These are phyloP conservation scores for Drosophila pectinifera DNA, from an alignment of 1,140 invertebrate species.

Conservation along the genomic window DNA sequence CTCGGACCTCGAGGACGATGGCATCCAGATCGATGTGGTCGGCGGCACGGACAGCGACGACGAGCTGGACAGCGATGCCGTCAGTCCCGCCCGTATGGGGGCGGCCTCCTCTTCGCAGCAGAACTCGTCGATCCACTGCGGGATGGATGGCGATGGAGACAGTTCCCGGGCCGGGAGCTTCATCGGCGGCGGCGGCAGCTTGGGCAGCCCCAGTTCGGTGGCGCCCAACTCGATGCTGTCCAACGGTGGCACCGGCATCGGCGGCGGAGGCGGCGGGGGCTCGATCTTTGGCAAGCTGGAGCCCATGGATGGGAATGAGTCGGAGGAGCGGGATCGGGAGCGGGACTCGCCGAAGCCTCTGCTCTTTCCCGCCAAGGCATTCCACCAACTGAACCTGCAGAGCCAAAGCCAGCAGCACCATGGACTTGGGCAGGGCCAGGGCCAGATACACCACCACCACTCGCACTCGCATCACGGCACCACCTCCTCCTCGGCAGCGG, in stretches of 20 bases:
- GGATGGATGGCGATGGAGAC: constrained; percentile 87
- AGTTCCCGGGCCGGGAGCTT: constrained; percentile 85
- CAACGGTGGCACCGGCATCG: constrained; percentile 26
- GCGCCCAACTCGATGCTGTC: constrained; percentile 41
- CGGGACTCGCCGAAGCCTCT: constrained; percentile 57
- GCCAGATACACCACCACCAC: constrained; percentile 24
- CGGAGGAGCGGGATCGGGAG: constrained; percentile 54
- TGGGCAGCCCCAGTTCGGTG: constrained; percentile 83
- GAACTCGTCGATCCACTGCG: constrained; percentile 87
- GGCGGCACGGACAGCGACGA: constrained; percentile 88
- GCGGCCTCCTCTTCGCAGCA: constrained; percentile 85
- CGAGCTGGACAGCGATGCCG: constrained; percentile 86
- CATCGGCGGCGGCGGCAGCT: constrained; percentile 84
- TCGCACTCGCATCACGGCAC: constrained; percentile 30
- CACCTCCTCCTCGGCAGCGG: constrained; percentile 44
- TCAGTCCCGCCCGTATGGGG: constrained; percentile 84
- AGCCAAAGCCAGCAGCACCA: constrained; percentile 65
- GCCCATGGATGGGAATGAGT: constrained; percentile 51
- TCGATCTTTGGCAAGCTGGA: constrained; percentile 40
- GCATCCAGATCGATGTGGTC: constrained; percentile 90
- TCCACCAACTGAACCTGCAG: constrained; percentile 73
- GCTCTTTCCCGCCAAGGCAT: constrained; percentile 74
- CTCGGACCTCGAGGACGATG: constrained; percentile 89
- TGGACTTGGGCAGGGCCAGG: constrained; percentile 8
- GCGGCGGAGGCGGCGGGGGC: neutral